Conservation (phyloP, 35 echinoderm and acorn worm species). For the Acanthaster planci region DNA sequence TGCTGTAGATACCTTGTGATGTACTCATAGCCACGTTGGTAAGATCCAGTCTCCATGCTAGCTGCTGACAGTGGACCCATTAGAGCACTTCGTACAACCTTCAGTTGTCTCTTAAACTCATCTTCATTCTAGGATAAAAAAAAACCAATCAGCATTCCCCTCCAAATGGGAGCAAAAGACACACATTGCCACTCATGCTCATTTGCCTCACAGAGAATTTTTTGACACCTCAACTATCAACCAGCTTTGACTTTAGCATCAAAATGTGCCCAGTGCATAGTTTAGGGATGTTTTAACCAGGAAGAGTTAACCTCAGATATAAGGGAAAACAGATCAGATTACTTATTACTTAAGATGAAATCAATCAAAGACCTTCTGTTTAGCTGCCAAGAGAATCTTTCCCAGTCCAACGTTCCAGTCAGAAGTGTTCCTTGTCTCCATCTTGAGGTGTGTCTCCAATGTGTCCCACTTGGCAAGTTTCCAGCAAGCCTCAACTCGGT, state of each 20-base stretch:
- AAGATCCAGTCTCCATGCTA: slow-evolving; percentile 94
- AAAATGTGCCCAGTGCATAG: too few species aligned
- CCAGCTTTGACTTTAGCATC: too few species aligned
- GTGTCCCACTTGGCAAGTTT: slow-evolving; percentile 92
- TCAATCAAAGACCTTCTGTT: slow-evolving; percentile 56
- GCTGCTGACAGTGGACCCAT: slow-evolving; percentile 95
- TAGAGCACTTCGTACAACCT: slow-evolving; percentile 72
- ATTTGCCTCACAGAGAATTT: too few species aligned
- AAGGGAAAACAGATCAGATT: too few species aligned
- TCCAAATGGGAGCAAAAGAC: too few species aligned
- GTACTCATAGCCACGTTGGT: slow-evolving; percentile 95
- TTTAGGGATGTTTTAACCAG: too few species aligned
- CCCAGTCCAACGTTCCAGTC: slow-evolving; percentile 91
- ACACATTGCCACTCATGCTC: too few species aligned
- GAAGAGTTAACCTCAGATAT: too few species aligned
- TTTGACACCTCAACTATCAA: too few species aligned
- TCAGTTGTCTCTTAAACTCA: slow-evolving; percentile 76
- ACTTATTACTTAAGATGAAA: too few species aligned
- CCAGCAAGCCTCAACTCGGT: slow-evolving; percentile 89
- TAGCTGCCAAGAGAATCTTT: slow-evolving; percentile 87
- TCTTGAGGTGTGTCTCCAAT: slow-evolving; percentile 71
- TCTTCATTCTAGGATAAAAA: slow-evolving; percentile 61
- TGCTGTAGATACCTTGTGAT: slow-evolving; percentile 68
- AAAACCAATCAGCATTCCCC: background rate
- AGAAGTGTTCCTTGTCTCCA: slow-evolving; percentile 46